These are phyloP conservation scores for Nymphalis urticae DNA, from an alignment of 2,888 invertebrate species.

Conservation along the genomic window DNA sequence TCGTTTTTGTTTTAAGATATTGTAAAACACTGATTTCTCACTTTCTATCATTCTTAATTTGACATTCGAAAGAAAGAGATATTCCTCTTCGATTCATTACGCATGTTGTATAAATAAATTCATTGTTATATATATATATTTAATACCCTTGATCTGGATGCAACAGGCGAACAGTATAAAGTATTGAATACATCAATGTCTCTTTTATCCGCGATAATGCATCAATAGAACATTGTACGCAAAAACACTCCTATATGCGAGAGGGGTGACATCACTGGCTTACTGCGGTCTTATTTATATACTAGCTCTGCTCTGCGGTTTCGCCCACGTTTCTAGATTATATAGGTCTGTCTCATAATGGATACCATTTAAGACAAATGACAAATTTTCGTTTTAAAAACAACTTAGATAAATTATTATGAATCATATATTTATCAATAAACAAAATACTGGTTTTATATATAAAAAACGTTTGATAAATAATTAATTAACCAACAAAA, in stretches of 20 bases:
- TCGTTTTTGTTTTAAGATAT: too few species aligned
- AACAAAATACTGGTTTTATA: too few species aligned
- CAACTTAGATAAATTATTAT: too few species aligned
- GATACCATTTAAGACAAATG: too few species aligned
- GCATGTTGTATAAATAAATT: background rate
- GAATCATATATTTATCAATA: too few species aligned
- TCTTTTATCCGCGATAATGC: slow-evolving; percentile 29
- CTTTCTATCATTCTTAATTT: too few species aligned
- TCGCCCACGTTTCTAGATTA: background rate
- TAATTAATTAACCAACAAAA: too few species aligned
- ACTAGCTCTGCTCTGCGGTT: background rate
- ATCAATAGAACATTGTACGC: slow-evolving; percentile 32
- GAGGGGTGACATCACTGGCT: slow-evolving; percentile 15
- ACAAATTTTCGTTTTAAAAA: too few species aligned
- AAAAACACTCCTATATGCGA: slow-evolving; percentile 16
- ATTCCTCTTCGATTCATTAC: background rate
- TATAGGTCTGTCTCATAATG: too few species aligned
- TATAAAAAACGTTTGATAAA: too few species aligned
- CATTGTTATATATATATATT: background rate
- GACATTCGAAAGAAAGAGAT: too few species aligned
- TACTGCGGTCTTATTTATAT: slow-evolving; percentile 15
- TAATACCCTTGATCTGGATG: slow-evolving; percentile 24
- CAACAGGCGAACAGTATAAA: slow-evolving; percentile 2
- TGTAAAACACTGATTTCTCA: too few species aligned
- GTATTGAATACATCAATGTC: slow-evolving; percentile 28